These are phyloP conservation scores for Siniperca chuatsi DNA, from an alignment of 2,113 vertebrate genomes.

Conservation along the genomic window DNA sequence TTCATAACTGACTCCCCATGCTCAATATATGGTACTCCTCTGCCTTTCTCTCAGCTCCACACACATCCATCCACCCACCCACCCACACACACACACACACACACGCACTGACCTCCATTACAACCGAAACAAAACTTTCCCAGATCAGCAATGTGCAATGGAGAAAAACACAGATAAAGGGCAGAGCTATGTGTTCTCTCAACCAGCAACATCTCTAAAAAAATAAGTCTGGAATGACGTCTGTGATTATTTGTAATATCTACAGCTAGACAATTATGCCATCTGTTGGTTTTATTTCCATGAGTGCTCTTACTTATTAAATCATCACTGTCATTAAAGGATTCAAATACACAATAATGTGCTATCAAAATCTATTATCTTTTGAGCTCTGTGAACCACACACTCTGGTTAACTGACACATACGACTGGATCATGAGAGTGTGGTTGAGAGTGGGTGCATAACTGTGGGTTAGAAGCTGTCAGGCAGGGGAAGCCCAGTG, in stretches of 20 bases:
- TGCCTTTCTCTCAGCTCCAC: slow-evolving; percentile 51
- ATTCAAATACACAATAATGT: slow-evolving; percentile 28
- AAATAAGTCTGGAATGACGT: slow-evolving; percentile 65
- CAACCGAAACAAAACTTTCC: slow-evolving; percentile 81
- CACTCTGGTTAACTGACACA: slow-evolving; percentile 30
- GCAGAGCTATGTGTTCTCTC: slow-evolving; percentile 74
- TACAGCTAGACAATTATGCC: slow-evolving; percentile 19
- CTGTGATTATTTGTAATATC: slow-evolving; percentile 44
- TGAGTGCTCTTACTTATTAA: slow-evolving; percentile 23
- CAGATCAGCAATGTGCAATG: slow-evolving; percentile 73
- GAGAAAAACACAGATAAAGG: slow-evolving; percentile 80
- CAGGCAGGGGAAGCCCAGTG: slow-evolving; percentile 42
- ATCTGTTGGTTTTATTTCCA: slow-evolving; percentile 9
- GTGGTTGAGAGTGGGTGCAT: slow-evolving; percentile 23
- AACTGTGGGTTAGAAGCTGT: slow-evolving; percentile 59
- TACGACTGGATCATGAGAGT: slow-evolving; percentile 24
- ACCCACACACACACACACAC: slow-evolving; percentile 46
- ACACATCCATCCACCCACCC: slow-evolving; percentile 28
- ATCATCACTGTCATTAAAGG: slow-evolving; percentile 32
- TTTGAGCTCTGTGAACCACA: slow-evolving; percentile 29
- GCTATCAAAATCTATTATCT: slow-evolving; percentile 5
- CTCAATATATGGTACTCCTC: slow-evolving; percentile 56
- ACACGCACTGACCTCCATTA: slow-evolving; percentile 80
- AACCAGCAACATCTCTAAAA: slow-evolving; percentile 58
- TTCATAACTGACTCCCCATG: slow-evolving; percentile 55